Percentiles rank a stretch among this genome's conserved stretches.
Evolutionary conservation across 2,113 vertebrate species (phyloP).

Genomic region (Lagopus leucura): DNA sequence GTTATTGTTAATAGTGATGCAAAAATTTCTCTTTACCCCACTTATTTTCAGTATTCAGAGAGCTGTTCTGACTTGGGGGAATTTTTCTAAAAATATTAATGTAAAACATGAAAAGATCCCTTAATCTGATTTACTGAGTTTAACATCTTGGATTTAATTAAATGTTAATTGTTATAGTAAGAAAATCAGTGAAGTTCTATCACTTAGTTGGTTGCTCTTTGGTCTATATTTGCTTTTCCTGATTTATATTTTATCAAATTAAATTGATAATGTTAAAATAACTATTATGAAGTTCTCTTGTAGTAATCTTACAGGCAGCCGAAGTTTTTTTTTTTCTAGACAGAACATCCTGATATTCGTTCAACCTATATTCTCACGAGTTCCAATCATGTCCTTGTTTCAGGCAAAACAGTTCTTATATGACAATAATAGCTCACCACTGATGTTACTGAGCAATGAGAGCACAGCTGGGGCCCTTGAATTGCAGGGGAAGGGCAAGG

Average conservation of each 20-base stretch:
- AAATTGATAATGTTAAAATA: neutral
- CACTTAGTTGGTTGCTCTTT: neutral
- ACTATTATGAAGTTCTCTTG: neutral
- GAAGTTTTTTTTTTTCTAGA: neutral
- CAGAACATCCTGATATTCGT: neutral
- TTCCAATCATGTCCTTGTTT: neutral
- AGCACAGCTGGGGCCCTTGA: no score
- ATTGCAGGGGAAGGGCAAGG: no score
- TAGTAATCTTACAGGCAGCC: neutral
- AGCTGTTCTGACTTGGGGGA: neutral
- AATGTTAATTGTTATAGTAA: neutral
- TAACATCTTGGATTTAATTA: neutral
- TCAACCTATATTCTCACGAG: fast-evolving
- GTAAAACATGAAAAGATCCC: neutral
- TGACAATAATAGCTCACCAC: no score
- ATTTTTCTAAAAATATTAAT: neutral
- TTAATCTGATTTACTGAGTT: neutral
- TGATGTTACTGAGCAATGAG: no score
- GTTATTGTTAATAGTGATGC: neutral
- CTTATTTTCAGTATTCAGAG: neutral
- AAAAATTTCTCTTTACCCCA: neutral
- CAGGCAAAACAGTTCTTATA: no score
- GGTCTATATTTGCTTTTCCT: neutral
- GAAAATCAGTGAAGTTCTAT: neutral
- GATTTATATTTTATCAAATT: neutral